Percentiles rank a stretch among this genome's conserved stretches.
phyloP scores from a whole-genome alignment of 2,113 vertebrate genomes.

The Ctenodactylus gundi region DNA sequence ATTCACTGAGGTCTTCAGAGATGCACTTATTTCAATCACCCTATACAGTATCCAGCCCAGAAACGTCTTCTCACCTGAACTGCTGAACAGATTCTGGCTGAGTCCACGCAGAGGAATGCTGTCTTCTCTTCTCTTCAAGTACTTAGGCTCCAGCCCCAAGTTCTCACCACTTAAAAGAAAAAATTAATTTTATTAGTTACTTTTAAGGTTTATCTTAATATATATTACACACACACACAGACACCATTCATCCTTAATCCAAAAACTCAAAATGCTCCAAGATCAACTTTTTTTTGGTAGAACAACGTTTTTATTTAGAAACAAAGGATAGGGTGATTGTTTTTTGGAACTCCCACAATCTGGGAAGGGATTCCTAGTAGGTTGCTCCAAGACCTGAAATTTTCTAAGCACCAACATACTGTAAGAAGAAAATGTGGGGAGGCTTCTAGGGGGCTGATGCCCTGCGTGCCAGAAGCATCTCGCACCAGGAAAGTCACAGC shows the following conservation, averaged over 20 bases:
- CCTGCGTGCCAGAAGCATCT: too few species aligned
- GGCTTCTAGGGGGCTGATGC: too few species aligned
- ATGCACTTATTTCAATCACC: neutral
- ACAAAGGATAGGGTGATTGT: too few species aligned
- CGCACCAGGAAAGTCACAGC: too few species aligned
- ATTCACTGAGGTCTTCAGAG: neutral
- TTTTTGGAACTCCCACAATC: too few species aligned
- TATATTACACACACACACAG: neutral
- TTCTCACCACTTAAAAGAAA: conserved; percentile 83
- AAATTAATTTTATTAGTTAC: neutral
- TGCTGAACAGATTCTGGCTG: conserved; percentile 83
- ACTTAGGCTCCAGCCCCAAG: conserved; percentile 90
- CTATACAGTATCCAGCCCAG: neutral
- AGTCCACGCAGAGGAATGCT: conserved; percentile 91
- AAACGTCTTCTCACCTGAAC: conserved; percentile 72
- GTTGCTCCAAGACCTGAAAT: neutral
- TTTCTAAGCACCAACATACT: neutral
- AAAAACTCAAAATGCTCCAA: neutral
- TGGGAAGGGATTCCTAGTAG: too few species aligned
- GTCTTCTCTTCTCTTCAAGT: conserved; percentile 92
- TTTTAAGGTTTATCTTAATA: neutral
- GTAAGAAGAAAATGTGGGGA: neutral
- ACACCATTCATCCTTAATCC: neutral
- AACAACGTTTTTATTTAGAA: too few species aligned
- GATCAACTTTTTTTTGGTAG: too few species aligned